phyloP scores from a whole-genome alignment of 2,888 invertebrate species.

The Buathra laborator region DNA sequence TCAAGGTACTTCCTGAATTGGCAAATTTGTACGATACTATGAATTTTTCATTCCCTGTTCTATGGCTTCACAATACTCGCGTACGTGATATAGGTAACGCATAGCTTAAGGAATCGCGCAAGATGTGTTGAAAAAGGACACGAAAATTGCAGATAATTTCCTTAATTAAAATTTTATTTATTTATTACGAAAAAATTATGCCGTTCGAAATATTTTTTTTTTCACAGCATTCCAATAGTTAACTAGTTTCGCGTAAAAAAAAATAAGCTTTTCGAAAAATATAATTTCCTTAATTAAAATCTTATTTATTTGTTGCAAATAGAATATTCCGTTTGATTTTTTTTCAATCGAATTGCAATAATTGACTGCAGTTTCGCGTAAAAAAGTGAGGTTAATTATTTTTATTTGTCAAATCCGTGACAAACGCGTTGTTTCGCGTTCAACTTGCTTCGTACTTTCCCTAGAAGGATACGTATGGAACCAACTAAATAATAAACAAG shows the following conservation, averaged over 20 bases:
- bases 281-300: too few species aligned
- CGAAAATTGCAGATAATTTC: background rate
- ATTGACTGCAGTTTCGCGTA: too few species aligned
- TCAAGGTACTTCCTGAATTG: slow-evolving; percentile 56
- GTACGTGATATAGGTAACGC: background rate
- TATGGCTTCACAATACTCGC: background rate
- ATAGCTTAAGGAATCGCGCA: background rate
- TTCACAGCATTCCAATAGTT: too few species aligned
- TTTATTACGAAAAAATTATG: too few species aligned
- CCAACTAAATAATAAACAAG: slow-evolving; percentile 45
- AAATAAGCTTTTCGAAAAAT: too few species aligned
- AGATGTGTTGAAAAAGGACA: background rate
- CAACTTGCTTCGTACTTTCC: slow-evolving; percentile 13
- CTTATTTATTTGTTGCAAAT: too few species aligned
- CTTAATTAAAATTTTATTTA: background rate
- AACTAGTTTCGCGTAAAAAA: too few species aligned
- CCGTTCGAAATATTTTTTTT: background rate
- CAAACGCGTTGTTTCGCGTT: too few species aligned
- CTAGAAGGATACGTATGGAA: background rate
- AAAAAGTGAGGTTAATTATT: background rate
- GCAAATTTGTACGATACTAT: slow-evolving; percentile 15
- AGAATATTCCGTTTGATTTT: too few species aligned
- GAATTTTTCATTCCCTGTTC: background rate
- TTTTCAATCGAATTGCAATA: too few species aligned
- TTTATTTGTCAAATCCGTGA: background rate